A percentile compares a stretch with the other conserved stretches of the same genome.
phyloP scores from a whole-genome alignment of 1,140 invertebrate genomes.

The Drosophila orosa region DNA sequence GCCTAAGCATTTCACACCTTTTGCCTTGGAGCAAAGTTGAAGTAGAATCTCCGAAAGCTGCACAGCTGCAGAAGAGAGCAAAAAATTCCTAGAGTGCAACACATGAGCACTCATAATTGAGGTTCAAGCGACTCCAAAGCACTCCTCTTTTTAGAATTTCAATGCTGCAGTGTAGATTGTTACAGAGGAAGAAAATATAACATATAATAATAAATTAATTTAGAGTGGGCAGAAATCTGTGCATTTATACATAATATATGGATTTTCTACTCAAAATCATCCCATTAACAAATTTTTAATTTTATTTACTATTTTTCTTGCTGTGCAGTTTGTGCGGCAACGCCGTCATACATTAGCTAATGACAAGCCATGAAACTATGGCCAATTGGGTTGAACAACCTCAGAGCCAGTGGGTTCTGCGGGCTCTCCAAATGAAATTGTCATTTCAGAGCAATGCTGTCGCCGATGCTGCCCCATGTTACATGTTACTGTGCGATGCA shows the following conservation, averaged over 20 bases:
- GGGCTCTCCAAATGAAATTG: conserved; percentile 74
- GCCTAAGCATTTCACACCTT: conserved; percentile 14
- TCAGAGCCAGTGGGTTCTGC: conserved; percentile 16
- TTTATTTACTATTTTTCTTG: background rate
- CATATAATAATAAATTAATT: too few relatives aligned
- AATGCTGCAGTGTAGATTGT: background rate
- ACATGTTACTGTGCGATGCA: conserved; percentile 30
- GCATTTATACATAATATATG: too few relatives aligned
- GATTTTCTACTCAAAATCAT: too few relatives aligned
- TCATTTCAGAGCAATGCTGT: conserved; percentile 66
- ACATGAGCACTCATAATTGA: conserved; percentile 52
- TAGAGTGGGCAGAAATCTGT: too few relatives aligned
- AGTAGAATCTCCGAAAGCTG: background rate
- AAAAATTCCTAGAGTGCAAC: conserved; percentile 30
- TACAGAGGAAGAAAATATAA: background rate
- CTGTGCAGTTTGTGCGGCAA: background rate
- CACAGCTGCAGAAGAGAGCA: conserved; percentile 12
- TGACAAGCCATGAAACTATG: conserved; percentile 69
- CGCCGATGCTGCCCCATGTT: conserved; percentile 32
- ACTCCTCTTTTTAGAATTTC: conserved; percentile 7
- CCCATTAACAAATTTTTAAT: too few relatives aligned
- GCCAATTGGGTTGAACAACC: conserved; percentile 66
- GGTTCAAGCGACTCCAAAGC: conserved; percentile 38
- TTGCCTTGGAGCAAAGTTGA: background rate
- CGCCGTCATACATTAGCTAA: conserved; percentile 65